These are phyloP conservation scores for Amphibalanus amphitrite DNA, from an alignment of 1,140 invertebrate species.

Conservation along the genomic window DNA sequence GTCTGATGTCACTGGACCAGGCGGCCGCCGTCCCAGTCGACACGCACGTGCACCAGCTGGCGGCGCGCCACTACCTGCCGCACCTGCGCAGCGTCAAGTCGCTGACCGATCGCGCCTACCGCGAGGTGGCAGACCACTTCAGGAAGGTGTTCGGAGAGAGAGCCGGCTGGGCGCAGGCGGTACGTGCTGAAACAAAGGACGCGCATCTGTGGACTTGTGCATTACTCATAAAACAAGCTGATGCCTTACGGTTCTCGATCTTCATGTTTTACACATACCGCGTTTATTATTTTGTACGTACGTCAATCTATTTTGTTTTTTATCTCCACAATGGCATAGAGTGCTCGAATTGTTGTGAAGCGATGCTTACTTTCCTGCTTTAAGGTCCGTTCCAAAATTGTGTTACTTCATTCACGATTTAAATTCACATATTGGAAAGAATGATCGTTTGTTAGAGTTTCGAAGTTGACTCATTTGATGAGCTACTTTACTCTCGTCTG, in stretches of 20 bases:
- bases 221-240: too few relatives aligned
- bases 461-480: background rate
- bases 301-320: background rate
- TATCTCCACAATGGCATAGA: too few relatives aligned
- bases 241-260: too few relatives aligned
- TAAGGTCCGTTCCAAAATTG: background rate
- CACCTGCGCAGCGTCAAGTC: constrained; percentile 56
- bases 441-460: background rate
- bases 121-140: constrained; percentile 67
- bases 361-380: background rate
- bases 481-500: too few relatives aligned
- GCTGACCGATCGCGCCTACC: constrained; percentile 62
- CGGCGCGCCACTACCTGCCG: constrained; percentile 58
- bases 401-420: background rate
- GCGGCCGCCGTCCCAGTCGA: constrained; percentile 81
- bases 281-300: background rate
- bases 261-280: background rate
- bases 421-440: background rate
- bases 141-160: constrained; percentile 60
- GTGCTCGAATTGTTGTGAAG: too few relatives aligned
- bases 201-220: too few relatives aligned
- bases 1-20: constrained; percentile 87
- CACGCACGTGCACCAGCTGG: constrained; percentile 90
- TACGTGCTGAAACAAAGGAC: constrained; percentile 27
- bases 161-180: constrained; percentile 90